phyloP scores from a whole-genome alignment of 2,888 invertebrate genomes.

The Tenodera sinensis region DNA sequence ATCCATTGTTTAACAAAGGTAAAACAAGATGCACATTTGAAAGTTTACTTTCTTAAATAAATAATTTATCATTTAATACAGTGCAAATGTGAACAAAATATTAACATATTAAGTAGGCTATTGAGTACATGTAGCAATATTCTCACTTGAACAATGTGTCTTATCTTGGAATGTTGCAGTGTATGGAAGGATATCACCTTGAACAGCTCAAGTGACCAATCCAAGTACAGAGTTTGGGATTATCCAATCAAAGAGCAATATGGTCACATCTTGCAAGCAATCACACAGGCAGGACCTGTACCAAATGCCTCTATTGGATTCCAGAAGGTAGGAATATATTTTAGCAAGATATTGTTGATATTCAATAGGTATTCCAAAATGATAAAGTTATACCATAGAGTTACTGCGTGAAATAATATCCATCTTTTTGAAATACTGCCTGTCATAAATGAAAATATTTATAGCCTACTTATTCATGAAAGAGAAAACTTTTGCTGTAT shows the following conservation, averaged over 20 bases:
- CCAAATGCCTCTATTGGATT: slow-evolving; percentile 68
- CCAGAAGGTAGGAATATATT: slow-evolving; percentile 50
- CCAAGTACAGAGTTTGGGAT: slow-evolving; percentile 83
- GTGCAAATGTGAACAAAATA: not conserved
- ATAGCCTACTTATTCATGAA: too few species aligned
- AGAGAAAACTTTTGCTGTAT: too few species aligned
- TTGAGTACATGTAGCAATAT: not conserved
- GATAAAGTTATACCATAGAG: too few species aligned
- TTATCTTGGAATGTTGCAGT: slow-evolving; percentile 44
- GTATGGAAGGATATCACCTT: slow-evolving; percentile 87
- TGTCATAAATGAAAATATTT: too few species aligned
- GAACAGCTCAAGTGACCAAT: slow-evolving; percentile 75
- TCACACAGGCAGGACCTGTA: slow-evolving; percentile 74
- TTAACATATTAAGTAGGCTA: not conserved
- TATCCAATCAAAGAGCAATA: slow-evolving; percentile 91
- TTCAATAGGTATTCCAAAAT: too few species aligned
- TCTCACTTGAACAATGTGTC: not conserved
- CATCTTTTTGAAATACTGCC: too few species aligned
- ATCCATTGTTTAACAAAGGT: too few species aligned
- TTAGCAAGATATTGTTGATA: not conserved
- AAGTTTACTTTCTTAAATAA: too few species aligned
- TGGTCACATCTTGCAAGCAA: slow-evolving; percentile 79
- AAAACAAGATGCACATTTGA: too few species aligned
- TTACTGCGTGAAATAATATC: too few species aligned
- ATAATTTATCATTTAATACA: not conserved